These are phyloP conservation scores for Grammomys dolichurus DNA, from an alignment of 2,113 vertebrate species.

Conservation along the genomic window DNA sequence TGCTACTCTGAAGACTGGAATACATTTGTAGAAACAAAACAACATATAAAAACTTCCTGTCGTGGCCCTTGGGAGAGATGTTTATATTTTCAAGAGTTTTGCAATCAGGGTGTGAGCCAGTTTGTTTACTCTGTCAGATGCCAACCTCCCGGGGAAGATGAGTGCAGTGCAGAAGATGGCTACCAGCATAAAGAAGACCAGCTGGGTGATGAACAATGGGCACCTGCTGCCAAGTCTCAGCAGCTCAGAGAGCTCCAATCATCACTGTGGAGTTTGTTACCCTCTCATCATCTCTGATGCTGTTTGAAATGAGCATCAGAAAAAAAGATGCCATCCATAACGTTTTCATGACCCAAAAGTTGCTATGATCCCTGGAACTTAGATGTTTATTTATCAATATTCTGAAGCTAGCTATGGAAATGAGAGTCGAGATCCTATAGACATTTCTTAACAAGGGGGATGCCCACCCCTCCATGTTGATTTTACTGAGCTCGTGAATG, in stretches of 20 bases:
- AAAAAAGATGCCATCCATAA: conserved; percentile 18
- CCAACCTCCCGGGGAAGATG: conserved; percentile 21
- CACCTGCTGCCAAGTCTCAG: conserved; percentile 72
- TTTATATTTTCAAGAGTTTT: conserved; percentile 67
- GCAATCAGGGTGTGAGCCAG: conserved; percentile 61
- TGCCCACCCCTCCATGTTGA: neutral
- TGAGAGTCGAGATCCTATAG: neutral
- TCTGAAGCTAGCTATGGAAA: neutral
- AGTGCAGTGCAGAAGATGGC: conserved; percentile 45
- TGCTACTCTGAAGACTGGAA: conserved; percentile 52
- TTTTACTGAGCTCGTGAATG: neutral
- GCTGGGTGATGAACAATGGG: conserved; percentile 81
- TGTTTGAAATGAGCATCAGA: conserved; percentile 57
- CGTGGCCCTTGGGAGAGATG: conserved; percentile 33
- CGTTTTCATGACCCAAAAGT: conserved; percentile 2
- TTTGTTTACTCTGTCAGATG: conserved; percentile 74
- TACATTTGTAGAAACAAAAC: conserved; percentile 48
- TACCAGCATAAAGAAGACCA: conserved; percentile 73
- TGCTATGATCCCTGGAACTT: neutral
- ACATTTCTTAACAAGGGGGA: neutral
- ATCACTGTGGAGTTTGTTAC: conserved; percentile 47
- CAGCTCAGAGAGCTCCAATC: conserved; percentile 36
- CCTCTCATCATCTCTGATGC: conserved; percentile 63
- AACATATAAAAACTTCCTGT: conserved; percentile 43
- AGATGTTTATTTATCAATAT: conserved; percentile 16